Conservation (phyloP, 2,888 invertebrate species). For the Mayetiola destructor region DNA sequence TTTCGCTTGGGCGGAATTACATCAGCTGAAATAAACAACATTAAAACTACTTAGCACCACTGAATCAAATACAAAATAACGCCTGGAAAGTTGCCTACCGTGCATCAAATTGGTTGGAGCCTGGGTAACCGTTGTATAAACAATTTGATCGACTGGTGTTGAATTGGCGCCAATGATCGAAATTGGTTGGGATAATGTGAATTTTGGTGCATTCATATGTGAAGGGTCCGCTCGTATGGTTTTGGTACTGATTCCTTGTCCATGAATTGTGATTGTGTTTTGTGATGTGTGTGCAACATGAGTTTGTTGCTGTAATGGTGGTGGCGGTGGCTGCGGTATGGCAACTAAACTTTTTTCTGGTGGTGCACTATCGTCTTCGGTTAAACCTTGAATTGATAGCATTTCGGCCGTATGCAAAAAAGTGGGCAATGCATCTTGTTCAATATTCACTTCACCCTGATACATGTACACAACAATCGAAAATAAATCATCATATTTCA, state of each 20-base stretch:
- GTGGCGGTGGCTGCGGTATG: background rate
- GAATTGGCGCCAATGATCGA: slow-evolving; percentile 4
- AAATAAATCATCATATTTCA: slow-evolving; percentile 60
- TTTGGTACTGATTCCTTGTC: background rate
- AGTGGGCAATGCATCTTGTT: slow-evolving; percentile 61
- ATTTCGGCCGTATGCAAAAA: slow-evolving; percentile 65
- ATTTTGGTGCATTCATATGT: background rate
- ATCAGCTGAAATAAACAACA: background rate
- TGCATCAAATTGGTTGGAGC: background rate
- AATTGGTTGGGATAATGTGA: background rate
- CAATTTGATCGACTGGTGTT: background rate
- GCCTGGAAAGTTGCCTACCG: background rate
- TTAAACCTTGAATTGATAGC: slow-evolving; percentile 60
- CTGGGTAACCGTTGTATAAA: background rate
- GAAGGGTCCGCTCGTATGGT: background rate
- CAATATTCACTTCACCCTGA: slow-evolving; percentile 66
- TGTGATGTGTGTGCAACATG: background rate
- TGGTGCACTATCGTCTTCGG: slow-evolving; percentile 24
- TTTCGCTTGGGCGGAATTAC: background rate
- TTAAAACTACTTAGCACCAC: too few species aligned
- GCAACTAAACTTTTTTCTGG: slow-evolving; percentile 1
- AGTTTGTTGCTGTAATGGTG: background rate
- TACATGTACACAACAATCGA: slow-evolving; percentile 72
- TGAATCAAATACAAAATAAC: too few species aligned
- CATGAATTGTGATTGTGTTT: slow-evolving; percentile 1